Evolutionary conservation across 2,113 vertebrate genomes (phyloP).

Genomic region (Oostethus manadensis): DNA sequence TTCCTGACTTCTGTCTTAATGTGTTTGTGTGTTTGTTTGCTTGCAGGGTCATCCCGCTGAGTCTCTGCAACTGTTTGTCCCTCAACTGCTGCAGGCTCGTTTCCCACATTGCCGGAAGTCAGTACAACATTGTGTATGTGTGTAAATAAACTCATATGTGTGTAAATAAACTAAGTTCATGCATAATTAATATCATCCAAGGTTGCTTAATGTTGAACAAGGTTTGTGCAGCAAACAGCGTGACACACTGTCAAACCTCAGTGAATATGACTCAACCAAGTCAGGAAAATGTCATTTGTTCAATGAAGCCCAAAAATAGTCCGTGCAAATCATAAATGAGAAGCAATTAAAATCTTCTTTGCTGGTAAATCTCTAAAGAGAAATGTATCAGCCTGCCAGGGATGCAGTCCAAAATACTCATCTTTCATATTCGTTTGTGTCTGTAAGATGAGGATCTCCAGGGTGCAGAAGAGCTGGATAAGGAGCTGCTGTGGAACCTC

Average conservation of each 20-base stretch:
- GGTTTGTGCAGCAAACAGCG: no score
- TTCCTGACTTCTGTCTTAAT: constrained; percentile 3
- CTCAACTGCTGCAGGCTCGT: constrained; percentile 91
- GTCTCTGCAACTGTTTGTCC: constrained; percentile 90
- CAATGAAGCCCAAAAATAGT: no score
- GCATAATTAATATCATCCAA: no score
- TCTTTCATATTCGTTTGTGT: constrained; percentile 39
- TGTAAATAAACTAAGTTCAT: no score
- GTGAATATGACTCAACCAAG: no score
- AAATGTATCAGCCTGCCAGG: constrained; percentile 21
- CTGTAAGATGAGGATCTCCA: constrained; percentile 86
- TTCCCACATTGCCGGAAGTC: constrained; percentile 88
- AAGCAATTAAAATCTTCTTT: no score
- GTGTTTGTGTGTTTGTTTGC: constrained; percentile 32
- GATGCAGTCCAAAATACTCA: constrained; percentile 16
- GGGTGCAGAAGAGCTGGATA: constrained; percentile 89
- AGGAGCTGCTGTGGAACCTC: constrained; percentile 96
- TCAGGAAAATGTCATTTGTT: no score
- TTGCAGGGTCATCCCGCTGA: constrained; percentile 90
- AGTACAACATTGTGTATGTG: constrained; percentile 63
- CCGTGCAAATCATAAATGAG: no score
- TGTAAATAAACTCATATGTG: no score
- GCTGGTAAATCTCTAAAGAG: constrained; percentile 2
- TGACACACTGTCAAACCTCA: no score
- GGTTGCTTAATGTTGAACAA: no score